phyloP scores from a whole-genome alignment of 2,888 invertebrate species.

The Apotomis capreana region DNA sequence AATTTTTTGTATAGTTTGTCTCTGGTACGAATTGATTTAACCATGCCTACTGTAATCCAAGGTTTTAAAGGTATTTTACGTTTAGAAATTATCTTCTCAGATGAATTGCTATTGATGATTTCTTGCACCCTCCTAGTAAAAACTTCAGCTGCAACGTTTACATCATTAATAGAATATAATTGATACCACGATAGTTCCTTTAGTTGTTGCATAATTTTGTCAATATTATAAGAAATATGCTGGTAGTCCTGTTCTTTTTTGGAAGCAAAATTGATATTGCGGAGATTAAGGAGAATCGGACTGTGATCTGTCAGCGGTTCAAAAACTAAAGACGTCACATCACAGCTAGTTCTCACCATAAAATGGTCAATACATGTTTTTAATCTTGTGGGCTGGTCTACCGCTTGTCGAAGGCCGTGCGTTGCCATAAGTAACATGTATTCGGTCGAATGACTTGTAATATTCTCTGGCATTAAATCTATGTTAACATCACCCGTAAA shows the following conservation, averaged over 20 bases:
- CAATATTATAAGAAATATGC: too few species aligned
- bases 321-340: neutral
- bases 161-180: conserved; percentile 1
- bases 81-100: neutral
- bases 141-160: neutral
- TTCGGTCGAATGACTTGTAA: neutral
- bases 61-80: neutral
- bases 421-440: neutral
- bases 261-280: neutral
- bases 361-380: conserved; percentile 13
- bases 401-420: neutral
- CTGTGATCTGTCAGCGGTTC: conserved; percentile 16
- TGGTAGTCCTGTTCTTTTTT: too few species aligned
- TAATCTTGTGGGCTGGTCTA: neutral
- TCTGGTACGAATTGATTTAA: neutral
- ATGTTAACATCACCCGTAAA: conserved; percentile 12
- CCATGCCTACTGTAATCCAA: conserved; percentile 5
- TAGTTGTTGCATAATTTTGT: neutral
- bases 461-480: neutral
- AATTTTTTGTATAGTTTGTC: too few species aligned
- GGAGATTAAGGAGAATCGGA: neutral
- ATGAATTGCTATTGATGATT: neutral
- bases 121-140: neutral
- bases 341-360: conserved; percentile 5
- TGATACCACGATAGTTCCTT: neutral